Conservation (phyloP, 2,113 vertebrate genomes). For the Heterocephalus glaber region DNA sequence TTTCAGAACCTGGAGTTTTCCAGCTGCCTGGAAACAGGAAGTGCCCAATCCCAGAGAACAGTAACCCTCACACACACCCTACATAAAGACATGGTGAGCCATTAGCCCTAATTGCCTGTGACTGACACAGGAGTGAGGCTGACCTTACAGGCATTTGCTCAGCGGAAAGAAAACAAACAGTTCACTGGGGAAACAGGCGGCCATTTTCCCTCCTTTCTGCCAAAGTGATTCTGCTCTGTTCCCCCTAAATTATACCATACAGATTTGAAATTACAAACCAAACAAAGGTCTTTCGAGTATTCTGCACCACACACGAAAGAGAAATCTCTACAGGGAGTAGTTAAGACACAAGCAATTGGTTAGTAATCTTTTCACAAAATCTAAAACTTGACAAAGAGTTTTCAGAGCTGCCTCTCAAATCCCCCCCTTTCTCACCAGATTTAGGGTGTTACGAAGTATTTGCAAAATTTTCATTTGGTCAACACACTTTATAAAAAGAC, state of each 20-base stretch:
- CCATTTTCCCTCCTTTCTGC: constrained; percentile 63
- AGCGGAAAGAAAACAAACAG: constrained; percentile 86
- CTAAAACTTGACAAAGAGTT: constrained; percentile 4
- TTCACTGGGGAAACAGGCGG: constrained; percentile 72
- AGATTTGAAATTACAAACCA: constrained; percentile 68
- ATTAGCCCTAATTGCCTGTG: constrained; percentile 87
- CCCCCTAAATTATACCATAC: constrained; percentile 50
- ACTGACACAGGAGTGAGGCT: constrained; percentile 84
- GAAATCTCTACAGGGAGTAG: background rate
- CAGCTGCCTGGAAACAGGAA: constrained; percentile 89
- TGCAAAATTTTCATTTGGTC: background rate
- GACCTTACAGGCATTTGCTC: constrained; percentile 84
- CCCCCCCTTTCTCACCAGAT: background rate
- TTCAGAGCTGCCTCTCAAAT: background rate
- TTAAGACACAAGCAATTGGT: background rate
- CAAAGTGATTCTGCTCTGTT: constrained; percentile 57
- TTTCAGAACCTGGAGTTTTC: constrained; percentile 88
- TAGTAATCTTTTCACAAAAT: constrained; percentile 47
- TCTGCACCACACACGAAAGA: constrained; percentile 7
- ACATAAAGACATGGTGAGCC: constrained; percentile 84
- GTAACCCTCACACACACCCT: constrained; percentile 86
- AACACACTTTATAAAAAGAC: background rate
- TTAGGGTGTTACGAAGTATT: background rate
- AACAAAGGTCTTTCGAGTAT: constrained; percentile 56
- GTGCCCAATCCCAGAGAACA: constrained; percentile 84